phyloP scores from a whole-genome alignment of 1,140 invertebrate species.

The Phthorimaea operculella region DNA sequence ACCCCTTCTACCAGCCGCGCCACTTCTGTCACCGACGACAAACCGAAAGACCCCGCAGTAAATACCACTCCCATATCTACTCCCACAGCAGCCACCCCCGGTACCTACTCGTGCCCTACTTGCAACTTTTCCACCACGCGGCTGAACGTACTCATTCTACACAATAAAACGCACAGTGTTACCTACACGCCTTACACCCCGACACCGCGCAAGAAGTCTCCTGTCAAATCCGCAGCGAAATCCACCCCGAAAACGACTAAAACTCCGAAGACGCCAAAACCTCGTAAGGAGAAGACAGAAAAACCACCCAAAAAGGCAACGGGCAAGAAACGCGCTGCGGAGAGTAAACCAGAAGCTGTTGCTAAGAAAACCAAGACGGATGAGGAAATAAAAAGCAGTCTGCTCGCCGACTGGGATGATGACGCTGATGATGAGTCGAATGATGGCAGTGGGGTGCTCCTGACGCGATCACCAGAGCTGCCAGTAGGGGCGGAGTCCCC shows the following conservation, averaged over 20 bases:
- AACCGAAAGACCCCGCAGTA: conserved; percentile 10
- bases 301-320: conserved; percentile 29
- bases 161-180: conserved; percentile 72
- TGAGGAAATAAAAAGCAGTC: conserved; percentile 64
- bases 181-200: conserved; percentile 58
- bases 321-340: conserved; percentile 36
- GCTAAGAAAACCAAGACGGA: conserved; percentile 58
- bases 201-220: conserved; percentile 45
- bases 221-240: conserved; percentile 29
- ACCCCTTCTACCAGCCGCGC: conserved; percentile 42
- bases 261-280: conserved; percentile 38
- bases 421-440: conserved; percentile 58
- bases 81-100: conserved; percentile 35
- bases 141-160: conserved; percentile 76
- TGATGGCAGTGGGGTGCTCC: conserved; percentile 38
- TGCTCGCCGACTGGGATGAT: conserved; percentile 66
- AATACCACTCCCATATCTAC: conserved; percentile 20
- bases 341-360: conserved; percentile 30
- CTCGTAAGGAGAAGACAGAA: conserved; percentile 40
- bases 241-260: conserved; percentile 36
- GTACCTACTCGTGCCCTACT: conserved; percentile 71
- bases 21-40: conserved; percentile 21
- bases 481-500: conserved; percentile 54
- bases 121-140: conserved; percentile 74
- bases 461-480: conserved; percentile 58